These are phyloP conservation scores for Aphaenogaster ashmeadi DNA, from an alignment of 1,140 invertebrate species.

Conservation along the genomic window DNA sequence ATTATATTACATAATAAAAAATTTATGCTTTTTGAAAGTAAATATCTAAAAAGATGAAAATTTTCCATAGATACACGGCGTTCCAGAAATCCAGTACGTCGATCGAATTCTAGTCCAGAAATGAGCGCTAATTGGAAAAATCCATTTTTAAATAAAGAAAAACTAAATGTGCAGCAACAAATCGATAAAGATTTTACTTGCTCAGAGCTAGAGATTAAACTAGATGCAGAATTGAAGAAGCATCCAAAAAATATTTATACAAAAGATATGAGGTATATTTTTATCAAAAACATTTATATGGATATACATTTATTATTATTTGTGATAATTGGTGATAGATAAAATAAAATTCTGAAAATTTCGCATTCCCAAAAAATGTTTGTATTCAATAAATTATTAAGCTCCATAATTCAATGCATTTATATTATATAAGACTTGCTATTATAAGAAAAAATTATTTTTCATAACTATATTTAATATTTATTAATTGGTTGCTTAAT, in stretches of 20 bases:
- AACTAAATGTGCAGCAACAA: constrained; percentile 82
- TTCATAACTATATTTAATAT: not conserved
- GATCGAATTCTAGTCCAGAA: constrained; percentile 96
- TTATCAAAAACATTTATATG: not conserved
- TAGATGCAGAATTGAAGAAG: constrained; percentile 88
- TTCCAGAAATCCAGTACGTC: constrained; percentile 92
- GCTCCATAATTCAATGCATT: not conserved
- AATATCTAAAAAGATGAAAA: constrained; percentile 18
- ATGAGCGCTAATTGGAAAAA: constrained; percentile 95
- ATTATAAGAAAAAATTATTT: constrained; percentile 9
- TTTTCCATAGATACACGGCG: constrained; percentile 84
- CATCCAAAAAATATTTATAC: constrained; percentile 89
- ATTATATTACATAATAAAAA: not conserved
- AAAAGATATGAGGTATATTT: constrained; percentile 89
- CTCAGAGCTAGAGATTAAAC: constrained; percentile 82
- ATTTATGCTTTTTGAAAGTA: not conserved
- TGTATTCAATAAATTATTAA: constrained; percentile 11
- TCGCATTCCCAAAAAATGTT: not conserved
- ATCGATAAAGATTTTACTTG: constrained; percentile 78
- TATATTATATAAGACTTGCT: not conserved
- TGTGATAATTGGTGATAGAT: not conserved
- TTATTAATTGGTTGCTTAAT: not conserved
- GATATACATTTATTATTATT: not conserved
- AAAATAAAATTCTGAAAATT: not conserved
- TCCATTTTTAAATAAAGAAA: constrained; percentile 88